phyloP scores from a whole-genome alignment of 1,140 invertebrate genomes.

The Heliconius eleuchia region DNA sequence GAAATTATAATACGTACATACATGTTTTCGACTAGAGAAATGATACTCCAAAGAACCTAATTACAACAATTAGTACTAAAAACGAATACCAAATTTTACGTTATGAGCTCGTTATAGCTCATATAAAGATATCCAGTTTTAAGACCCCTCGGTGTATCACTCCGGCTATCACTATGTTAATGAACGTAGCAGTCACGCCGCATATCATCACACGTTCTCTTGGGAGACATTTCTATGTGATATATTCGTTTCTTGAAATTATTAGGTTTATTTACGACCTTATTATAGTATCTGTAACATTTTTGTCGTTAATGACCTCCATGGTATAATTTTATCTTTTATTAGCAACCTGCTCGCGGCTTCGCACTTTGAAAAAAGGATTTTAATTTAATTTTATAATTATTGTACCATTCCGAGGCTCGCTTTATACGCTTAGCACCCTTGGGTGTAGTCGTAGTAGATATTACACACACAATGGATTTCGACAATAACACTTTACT shows the following conservation, averaged over 20 bases:
- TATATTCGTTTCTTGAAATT: conserved; percentile 9
- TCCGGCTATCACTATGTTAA: background rate
- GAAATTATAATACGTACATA: no score
- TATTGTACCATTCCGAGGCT: no score
- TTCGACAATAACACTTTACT: no score
- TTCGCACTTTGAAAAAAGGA: no score
- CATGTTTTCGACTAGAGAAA: no score
- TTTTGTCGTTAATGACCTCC: background rate
- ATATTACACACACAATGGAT: no score
- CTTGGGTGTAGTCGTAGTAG: no score
- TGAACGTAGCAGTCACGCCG: background rate
- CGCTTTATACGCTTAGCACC: no score
- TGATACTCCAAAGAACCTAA: background rate
- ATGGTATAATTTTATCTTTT: background rate
- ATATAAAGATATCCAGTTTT: background rate
- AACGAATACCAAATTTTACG: background rate
- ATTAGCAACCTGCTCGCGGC: no score
- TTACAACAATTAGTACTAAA: background rate
- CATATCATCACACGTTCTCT: background rate
- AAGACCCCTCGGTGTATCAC: background rate
- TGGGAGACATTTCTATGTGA: background rate
- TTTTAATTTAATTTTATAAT: no score
- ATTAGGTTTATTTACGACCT: background rate
- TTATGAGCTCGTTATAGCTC: background rate
- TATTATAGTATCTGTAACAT: background rate